Conservation (phyloP, 64 coral and sea anemone genomes). For the Pocillopora damicornis region DNA sequence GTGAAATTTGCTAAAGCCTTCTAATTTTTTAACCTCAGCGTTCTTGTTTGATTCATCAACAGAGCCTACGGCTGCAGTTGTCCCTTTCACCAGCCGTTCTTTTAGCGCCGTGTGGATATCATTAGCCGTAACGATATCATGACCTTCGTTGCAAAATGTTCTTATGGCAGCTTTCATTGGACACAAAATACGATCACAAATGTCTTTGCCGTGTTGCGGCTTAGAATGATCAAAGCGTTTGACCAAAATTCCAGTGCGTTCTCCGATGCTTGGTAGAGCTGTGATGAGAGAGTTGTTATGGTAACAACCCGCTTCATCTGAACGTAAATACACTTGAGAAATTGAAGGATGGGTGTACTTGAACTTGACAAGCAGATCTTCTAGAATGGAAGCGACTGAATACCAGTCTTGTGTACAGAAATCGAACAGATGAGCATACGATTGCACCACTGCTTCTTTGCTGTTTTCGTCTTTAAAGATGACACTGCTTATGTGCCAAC, state of each 20-base stretch:
- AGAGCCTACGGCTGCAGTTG: constrained; percentile 33
- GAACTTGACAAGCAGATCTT: constrained; percentile 34
- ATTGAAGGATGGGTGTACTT: constrained; percentile 10
- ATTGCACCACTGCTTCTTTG: constrained; percentile 10
- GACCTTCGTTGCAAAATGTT: constrained; percentile 45
- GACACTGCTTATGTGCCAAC: constrained; percentile 56
- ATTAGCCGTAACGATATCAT: constrained; percentile 47
- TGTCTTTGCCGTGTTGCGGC: constrained; percentile 58
- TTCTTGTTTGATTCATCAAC: constrained; percentile 46
- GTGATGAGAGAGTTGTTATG: constrained; percentile 61
- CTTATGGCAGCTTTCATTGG: constrained; percentile 56
- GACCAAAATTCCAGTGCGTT: constrained; percentile 33
- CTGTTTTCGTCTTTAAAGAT: background rate
- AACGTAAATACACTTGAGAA: constrained; percentile 33
- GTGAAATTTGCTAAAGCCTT: constrained; percentile 43
- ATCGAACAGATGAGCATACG: constrained; percentile 42
- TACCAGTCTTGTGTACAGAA: constrained; percentile 64
- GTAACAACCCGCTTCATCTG: constrained; percentile 67
- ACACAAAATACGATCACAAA: constrained; percentile 68
- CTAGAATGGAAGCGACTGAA: constrained; percentile 52
- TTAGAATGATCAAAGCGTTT: constrained; percentile 54
- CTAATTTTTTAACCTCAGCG: constrained; percentile 16
- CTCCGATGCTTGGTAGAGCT: constrained; percentile 10
- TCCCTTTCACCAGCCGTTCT: constrained; percentile 43
- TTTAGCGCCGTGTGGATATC: constrained; percentile 41